Conservation (phyloP, 2,797 vertebrate genomes). For the Parauchenoglanis punctatus region DNA sequence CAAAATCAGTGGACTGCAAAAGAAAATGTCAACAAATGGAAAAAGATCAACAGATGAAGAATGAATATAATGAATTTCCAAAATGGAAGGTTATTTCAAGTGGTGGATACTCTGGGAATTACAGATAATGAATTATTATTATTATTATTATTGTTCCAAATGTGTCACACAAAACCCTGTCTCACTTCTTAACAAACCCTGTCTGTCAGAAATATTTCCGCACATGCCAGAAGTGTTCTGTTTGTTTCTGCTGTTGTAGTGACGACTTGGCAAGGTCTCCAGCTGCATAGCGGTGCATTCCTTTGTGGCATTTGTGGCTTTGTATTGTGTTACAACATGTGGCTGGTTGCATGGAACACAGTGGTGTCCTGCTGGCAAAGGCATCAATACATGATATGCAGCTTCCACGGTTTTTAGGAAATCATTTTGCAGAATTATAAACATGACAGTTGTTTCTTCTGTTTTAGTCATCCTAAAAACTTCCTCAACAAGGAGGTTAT, state of each 20-base stretch:
- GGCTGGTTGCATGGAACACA: constrained; percentile 19
- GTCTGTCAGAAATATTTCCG: constrained; percentile 29
- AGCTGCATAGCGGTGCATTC: constrained; percentile 39
- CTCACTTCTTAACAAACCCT: constrained; percentile 18
- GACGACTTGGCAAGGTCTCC: constrained; percentile 55
- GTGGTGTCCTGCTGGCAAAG: constrained; percentile 15
- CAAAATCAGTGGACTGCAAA: background rate
- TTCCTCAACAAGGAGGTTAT: background rate
- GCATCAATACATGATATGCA: background rate
- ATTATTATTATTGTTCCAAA: constrained; percentile 21
- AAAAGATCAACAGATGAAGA: background rate
- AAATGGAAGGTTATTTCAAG: constrained; percentile 67
- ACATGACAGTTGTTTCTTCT: background rate
- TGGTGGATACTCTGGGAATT: constrained; percentile 42
- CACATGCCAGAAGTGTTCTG: constrained; percentile 50
- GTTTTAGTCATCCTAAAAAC: background rate
- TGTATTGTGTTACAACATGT: constrained; percentile 52
- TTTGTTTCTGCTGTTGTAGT: constrained; percentile 51
- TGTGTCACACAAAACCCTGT: constrained; percentile 15
- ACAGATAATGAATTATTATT: constrained; percentile 55
- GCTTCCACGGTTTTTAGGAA: background rate
- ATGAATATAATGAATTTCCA: constrained; percentile 22
- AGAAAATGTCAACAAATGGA: background rate
- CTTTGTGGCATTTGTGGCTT: constrained; percentile 45
- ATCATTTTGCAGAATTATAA: background rate